A percentile compares a stretch with the other conserved stretches of the same genome.
These are phyloP conservation scores for Schizothorax lantsangensis DNA, from an alignment of 2,797 vertebrate genomes.

Conservation along the genomic window DNA sequence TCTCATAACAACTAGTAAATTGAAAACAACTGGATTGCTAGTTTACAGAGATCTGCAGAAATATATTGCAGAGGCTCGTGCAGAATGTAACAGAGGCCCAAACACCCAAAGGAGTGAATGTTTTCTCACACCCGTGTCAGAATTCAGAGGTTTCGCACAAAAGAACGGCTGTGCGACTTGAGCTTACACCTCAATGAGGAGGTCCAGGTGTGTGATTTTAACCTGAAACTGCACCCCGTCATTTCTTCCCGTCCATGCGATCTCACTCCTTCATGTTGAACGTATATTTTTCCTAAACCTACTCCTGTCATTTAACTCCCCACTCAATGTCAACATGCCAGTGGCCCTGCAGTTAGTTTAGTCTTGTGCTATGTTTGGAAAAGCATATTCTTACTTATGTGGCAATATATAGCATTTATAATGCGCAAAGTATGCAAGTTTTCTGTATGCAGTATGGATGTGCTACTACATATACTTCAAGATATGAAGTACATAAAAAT, in stretches of 20 bases:
- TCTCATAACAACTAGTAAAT: constrained; percentile 22
- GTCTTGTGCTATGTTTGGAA: constrained; percentile 31
- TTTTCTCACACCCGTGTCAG: constrained; percentile 43
- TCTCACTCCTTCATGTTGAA: constrained; percentile 18
- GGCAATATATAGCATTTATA: background rate
- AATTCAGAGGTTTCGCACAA: constrained; percentile 45
- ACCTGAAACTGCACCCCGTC: constrained; percentile 34
- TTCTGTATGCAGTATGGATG: background rate
- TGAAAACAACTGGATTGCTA: constrained; percentile 33
- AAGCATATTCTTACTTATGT: background rate
- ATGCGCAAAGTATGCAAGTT: background rate
- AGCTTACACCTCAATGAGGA: constrained; percentile 40
- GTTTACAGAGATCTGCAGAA: constrained; percentile 16
- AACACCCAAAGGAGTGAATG: background rate
- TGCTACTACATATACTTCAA: background rate
- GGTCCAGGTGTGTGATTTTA: constrained; percentile 58
- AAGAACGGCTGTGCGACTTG: constrained; percentile 24
- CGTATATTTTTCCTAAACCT: constrained; percentile 44
- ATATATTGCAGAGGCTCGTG: background rate
- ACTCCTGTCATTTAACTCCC: constrained; percentile 15
- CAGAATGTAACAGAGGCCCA: background rate
- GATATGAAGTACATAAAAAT: background rate
- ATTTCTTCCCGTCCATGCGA: background rate
- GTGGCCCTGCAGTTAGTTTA: constrained; percentile 29
- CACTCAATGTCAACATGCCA: constrained; percentile 21